Evolutionary conservation across 2,113 vertebrate genomes (phyloP).

Genomic region (Ailuropoda melanoleuca): DNA sequence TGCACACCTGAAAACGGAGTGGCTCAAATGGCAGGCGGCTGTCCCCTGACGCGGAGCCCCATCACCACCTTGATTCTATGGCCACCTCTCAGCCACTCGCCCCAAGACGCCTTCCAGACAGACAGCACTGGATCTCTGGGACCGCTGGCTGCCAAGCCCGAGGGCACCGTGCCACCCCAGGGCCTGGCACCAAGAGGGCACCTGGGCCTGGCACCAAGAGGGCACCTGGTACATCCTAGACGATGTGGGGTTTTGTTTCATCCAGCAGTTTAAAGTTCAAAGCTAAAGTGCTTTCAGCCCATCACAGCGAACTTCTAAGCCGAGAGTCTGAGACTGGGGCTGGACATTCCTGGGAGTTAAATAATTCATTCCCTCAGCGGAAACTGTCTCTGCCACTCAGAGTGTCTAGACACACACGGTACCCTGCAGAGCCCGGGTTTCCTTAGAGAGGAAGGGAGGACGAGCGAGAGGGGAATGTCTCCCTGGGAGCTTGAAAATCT

Average conservation of each 20-base stretch:
- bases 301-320: not conserved
- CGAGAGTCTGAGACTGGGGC: not conserved
- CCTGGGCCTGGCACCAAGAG: not conserved
- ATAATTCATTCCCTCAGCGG: not conserved
- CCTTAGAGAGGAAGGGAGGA: not conserved
- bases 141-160: not conserved
- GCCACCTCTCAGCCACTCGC: not conserved
- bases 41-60: not conserved
- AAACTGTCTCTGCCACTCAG: fast-evolving
- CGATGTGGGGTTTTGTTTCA: too few species aligned
- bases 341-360: not conserved
- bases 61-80: fast-evolving
- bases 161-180: not conserved
- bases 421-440: not conserved
- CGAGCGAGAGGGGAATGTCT: not conserved
- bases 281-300: not conserved
- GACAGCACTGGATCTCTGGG: not conserved
- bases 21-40: not conserved
- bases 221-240: not conserved
- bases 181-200: not conserved
- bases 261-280: not conserved
- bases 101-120: not conserved
- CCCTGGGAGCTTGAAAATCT: not conserved
- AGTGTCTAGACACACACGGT: not conserved
- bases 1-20: not conserved